Conservation (phyloP, 2,113 vertebrate genomes). For the Lepisosteus osseus region DNA sequence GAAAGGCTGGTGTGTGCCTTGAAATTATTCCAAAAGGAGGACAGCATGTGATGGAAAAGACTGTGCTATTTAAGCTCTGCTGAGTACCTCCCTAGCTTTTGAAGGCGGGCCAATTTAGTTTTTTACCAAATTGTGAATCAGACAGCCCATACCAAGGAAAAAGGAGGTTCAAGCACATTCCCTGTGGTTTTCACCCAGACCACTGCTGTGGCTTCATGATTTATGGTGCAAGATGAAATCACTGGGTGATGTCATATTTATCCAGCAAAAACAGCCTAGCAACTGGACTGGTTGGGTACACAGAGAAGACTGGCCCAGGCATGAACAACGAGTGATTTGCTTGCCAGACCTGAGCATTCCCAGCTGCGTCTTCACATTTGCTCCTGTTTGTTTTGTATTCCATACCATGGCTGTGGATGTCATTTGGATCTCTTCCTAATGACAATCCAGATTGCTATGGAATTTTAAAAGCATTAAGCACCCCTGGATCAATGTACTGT, state of each 20-base stretch:
- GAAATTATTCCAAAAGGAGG: background rate
- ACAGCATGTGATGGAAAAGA: conserved; percentile 5
- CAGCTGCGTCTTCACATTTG: background rate
- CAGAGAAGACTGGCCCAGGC: background rate
- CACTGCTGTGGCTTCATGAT: background rate
- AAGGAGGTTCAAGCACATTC: background rate
- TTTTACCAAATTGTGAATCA: background rate
- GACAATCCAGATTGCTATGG: too few relatives aligned
- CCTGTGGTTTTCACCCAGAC: background rate
- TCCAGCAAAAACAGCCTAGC: background rate
- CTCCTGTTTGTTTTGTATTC: background rate
- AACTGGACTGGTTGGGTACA: background rate
- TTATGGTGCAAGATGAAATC: background rate
- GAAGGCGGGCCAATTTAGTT: too few relatives aligned
- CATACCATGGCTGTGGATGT: background rate
- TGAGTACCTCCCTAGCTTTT: background rate
- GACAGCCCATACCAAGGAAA: background rate
- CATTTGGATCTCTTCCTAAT: too few relatives aligned
- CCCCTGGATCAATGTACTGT: too few relatives aligned
- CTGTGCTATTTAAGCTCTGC: background rate
- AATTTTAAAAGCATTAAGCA: too few relatives aligned
- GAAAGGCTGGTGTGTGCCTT: background rate
- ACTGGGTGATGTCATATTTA: background rate
- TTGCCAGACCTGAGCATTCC: background rate
- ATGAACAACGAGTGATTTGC: background rate